phyloP scores from a whole-genome alignment of 2,113 vertebrate species.

The Speoplatyrhinus poulsoni region DNA sequence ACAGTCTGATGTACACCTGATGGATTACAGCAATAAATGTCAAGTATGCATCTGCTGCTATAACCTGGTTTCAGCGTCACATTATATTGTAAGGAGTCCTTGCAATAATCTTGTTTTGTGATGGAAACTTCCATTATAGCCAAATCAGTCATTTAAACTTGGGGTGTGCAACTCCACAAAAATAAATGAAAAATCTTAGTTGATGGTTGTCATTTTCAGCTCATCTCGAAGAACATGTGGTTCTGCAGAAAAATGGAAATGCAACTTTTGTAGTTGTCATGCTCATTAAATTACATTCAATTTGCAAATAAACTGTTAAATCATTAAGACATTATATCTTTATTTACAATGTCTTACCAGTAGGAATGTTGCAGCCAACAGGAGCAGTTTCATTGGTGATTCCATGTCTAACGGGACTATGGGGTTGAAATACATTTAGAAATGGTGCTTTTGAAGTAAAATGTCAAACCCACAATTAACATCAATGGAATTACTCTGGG shows the following conservation, averaged over 20 bases:
- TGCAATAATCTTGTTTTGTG: neutral
- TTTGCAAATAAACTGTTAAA: neutral
- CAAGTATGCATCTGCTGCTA: constrained; percentile 79
- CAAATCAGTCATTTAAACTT: neutral
- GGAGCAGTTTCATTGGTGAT: constrained; percentile 69
- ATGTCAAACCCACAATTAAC: too few species aligned
- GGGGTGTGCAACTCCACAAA: neutral
- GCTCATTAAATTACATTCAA: neutral
- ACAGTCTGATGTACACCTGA: constrained; percentile 61
- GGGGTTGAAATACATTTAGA: constrained; percentile 26
- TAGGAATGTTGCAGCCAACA: constrained; percentile 73
- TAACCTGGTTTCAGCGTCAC: constrained; percentile 30
- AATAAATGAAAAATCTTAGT: too few species aligned
- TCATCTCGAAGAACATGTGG: constrained; percentile 82
- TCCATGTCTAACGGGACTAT: constrained; percentile 70
- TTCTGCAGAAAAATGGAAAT: constrained; percentile 57
- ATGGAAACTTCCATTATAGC: neutral
- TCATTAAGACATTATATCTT: neutral
- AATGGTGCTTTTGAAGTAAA: neutral
- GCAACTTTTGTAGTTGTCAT: neutral
- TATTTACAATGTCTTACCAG: constrained; percentile 52
- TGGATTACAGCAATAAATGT: constrained; percentile 81
- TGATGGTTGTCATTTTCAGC: constrained; percentile 51
- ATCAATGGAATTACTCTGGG: neutral
- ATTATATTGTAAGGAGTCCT: constrained; percentile 18